phyloP scores from a whole-genome alignment of 2,888 invertebrate genomes.

The Pyralis farinalis region DNA sequence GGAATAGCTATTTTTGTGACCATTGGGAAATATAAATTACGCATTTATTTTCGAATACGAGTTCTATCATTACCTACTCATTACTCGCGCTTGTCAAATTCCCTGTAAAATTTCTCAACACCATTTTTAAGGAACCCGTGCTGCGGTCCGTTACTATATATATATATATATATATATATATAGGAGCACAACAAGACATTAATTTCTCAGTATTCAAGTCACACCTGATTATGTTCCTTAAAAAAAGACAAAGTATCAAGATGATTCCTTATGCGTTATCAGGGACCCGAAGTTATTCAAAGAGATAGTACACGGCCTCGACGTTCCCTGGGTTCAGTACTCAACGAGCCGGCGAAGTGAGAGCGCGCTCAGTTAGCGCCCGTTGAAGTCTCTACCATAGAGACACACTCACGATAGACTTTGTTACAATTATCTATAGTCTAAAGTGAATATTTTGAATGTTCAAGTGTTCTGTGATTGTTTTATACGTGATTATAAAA shows the following conservation, averaged over 20 bases:
- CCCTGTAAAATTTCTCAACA: too few relatives aligned
- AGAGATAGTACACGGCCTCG: constrained; percentile 59
- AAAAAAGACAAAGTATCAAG: constrained; percentile 30
- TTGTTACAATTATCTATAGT: constrained; percentile 15
- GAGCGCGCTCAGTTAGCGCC: constrained; percentile 43
- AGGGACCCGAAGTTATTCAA: constrained; percentile 53
- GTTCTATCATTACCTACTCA: too few relatives aligned
- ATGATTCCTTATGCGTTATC: constrained; percentile 63
- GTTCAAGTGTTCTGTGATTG: constrained; percentile 31
- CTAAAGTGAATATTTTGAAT: constrained; percentile 19
- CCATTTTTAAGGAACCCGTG: too few relatives aligned
- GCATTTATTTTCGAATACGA: too few relatives aligned
- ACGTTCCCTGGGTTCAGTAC: constrained; percentile 44
- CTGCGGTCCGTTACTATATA: too few relatives aligned
- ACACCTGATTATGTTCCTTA: background rate
- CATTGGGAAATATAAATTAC: too few relatives aligned
- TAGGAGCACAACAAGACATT: too few relatives aligned
- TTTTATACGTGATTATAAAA: constrained; percentile 18
- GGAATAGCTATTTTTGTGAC: too few relatives aligned
- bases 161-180: too few relatives aligned
- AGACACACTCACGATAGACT: constrained; percentile 18
- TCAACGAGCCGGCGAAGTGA: constrained; percentile 41
- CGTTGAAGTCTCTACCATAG: constrained; percentile 47
- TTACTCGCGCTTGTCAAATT: too few relatives aligned
- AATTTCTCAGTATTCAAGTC: too few relatives aligned